phyloP scores from a whole-genome alignment of 2,888 invertebrate species.

The Acanthosoma haemorrhoidale region DNA sequence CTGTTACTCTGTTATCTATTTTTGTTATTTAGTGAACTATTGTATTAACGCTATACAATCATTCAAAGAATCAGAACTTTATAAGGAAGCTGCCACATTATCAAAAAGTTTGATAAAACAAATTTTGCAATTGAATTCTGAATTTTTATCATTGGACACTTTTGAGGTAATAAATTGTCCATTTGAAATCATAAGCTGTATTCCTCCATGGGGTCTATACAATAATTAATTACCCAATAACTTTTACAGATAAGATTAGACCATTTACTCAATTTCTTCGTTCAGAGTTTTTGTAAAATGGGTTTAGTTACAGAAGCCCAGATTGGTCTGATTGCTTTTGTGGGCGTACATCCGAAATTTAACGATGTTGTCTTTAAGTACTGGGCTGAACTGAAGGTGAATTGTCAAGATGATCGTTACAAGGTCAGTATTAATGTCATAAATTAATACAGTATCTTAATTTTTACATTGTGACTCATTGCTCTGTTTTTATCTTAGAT shows the following conservation, averaged over 20 bases:
- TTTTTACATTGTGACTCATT: too few species aligned
- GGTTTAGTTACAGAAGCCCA: slow-evolving; percentile 9
- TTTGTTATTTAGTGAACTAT: slow-evolving; percentile 9
- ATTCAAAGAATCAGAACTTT: slow-evolving; percentile 15
- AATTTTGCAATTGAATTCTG: not conserved
- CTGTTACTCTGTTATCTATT: not conserved
- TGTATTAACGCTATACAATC: slow-evolving; percentile 13
- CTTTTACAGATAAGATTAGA: slow-evolving; percentile 7
- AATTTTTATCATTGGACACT: not conserved
- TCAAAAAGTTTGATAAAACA: slow-evolving; percentile 18
- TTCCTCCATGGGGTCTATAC: not conserved
- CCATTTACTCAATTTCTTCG: not conserved
- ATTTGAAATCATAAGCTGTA: not conserved
- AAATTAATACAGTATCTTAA: not conserved
- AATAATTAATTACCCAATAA: not conserved
- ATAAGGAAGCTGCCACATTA: slow-evolving; percentile 7
- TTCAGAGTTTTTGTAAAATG: not conserved
- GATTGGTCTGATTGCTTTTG: slow-evolving; percentile 13
- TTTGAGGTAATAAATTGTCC: slow-evolving; percentile 16
- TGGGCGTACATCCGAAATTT: slow-evolving; percentile 17
- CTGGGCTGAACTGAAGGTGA: slow-evolving; percentile 24
- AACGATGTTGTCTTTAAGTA: slow-evolving; percentile 5
- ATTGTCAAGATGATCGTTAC: not conserved
- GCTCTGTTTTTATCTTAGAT: too few species aligned
- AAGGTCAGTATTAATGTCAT: not conserved